phyloP scores from a whole-genome alignment of 1,140 invertebrate species.

The Ostrea denselamellosa region DNA sequence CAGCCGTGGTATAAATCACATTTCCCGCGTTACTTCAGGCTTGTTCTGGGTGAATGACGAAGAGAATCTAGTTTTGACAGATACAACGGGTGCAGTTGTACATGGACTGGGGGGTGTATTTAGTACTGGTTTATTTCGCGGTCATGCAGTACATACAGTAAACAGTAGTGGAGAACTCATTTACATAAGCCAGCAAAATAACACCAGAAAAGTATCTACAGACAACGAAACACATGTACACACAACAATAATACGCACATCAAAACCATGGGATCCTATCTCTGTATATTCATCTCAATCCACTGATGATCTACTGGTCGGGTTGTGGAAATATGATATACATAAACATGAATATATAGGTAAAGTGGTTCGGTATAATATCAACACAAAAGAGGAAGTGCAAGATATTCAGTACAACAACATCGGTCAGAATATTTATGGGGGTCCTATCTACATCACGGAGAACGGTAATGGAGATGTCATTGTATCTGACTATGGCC shows the following conservation, averaged over 20 bases:
- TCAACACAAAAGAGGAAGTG: background rate
- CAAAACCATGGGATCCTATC: background rate
- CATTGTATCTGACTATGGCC: background rate
- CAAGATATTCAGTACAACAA: background rate
- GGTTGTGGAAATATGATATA: background rate
- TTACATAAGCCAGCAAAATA: background rate
- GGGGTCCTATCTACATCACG: background rate
- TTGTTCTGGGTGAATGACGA: background rate
- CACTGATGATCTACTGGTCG: background rate
- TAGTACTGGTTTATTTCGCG: background rate
- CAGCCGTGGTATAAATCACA: background rate
- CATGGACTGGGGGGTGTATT: background rate
- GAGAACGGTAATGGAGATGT: slow-evolving; percentile 6
- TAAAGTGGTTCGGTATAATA: background rate
- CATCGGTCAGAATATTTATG: background rate
- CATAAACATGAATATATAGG: background rate
- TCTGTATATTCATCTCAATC: background rate
- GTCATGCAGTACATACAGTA: background rate
- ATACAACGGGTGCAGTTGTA: background rate
- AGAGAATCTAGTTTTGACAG: background rate
- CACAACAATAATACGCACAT: background rate
- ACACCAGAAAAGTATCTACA: background rate
- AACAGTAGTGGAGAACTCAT: background rate
- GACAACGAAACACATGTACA: background rate
- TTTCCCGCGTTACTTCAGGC: background rate